phyloP scores from a whole-genome alignment of 1,140 invertebrate genomes.

The Oreohelix idahoensis region DNA sequence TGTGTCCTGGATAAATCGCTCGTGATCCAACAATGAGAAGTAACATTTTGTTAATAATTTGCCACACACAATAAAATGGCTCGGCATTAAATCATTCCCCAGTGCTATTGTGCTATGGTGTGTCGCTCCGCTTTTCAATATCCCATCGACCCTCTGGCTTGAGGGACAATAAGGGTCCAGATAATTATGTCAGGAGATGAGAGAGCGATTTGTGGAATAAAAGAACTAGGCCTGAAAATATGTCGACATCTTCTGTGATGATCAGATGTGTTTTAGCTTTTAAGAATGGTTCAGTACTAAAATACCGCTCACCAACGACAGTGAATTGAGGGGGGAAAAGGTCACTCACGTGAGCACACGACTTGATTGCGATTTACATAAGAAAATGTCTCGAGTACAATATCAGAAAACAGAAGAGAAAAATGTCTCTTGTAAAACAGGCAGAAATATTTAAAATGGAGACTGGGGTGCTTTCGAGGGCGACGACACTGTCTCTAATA shows the following conservation, averaged over 20 bases:
- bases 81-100: not conserved
- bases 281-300: not conserved
- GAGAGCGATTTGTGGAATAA: not conserved
- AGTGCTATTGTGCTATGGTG: not conserved
- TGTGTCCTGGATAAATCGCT: not conserved
- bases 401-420: not conserved
- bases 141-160: not conserved
- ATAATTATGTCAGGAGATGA: slow-evolving; percentile 8
- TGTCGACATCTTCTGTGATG: not conserved
- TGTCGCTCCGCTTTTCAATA: not conserved
- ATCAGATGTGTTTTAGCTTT: not conserved
- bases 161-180: not conserved
- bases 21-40: not conserved
- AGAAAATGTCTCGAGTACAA: not conserved
- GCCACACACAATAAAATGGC: not conserved
- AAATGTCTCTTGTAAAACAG: not conserved
- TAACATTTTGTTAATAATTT: not conserved
- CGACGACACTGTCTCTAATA: not conserved
- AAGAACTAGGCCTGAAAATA: not conserved
- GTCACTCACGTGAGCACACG: not conserved
- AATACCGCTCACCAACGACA: not conserved
- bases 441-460: not conserved
- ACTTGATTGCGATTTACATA: not conserved
- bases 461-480: not conserved
- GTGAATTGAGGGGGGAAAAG: not conserved